phyloP scores from a whole-genome alignment of 2,888 invertebrate genomes.

The Malacosoma neustria region DNA sequence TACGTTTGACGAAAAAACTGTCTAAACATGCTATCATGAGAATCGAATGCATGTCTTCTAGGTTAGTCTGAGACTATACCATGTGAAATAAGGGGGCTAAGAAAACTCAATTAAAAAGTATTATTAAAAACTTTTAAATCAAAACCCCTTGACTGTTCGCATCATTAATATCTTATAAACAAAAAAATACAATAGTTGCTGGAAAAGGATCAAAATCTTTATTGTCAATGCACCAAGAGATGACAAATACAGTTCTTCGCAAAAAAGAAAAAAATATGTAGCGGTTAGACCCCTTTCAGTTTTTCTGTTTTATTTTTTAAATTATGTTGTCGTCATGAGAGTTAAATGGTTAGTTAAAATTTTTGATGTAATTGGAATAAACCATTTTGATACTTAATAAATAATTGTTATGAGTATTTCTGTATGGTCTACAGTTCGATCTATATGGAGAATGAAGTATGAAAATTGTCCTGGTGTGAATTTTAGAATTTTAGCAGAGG shows the following conservation, averaged over 20 bases:
- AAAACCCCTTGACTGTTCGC: conserved; percentile 40
- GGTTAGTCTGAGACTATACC: no score
- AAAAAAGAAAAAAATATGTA: conserved; percentile 29
- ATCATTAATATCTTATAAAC: conserved; percentile 28
- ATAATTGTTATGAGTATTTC: no score
- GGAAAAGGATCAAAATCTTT: conserved; percentile 35
- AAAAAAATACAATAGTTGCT: conserved; percentile 23
- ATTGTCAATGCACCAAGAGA: conserved; percentile 10
- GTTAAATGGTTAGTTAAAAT: conserved; percentile 35
- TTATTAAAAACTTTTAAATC: no score
- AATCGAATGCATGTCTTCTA: no score
- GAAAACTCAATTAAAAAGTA: no score
- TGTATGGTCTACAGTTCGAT: no score
- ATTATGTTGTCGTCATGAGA: conserved; percentile 46
- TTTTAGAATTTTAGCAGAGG: no score
- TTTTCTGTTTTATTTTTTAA: conserved; percentile 22
- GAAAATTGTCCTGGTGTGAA: no score
- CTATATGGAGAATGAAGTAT: no score
- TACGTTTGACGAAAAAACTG: no score
- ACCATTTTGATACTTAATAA: conserved; percentile 13
- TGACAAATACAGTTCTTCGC: conserved; percentile 15
- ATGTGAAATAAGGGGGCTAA: no score
- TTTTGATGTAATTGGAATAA: conserved; percentile 9
- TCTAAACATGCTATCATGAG: no score
- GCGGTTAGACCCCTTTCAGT: conserved; percentile 41